Evolutionary conservation across 2,113 vertebrate species (phyloP), one percentile per base, ranked within the genome.

Genomic region (Macaca fascicularis): DNA sequence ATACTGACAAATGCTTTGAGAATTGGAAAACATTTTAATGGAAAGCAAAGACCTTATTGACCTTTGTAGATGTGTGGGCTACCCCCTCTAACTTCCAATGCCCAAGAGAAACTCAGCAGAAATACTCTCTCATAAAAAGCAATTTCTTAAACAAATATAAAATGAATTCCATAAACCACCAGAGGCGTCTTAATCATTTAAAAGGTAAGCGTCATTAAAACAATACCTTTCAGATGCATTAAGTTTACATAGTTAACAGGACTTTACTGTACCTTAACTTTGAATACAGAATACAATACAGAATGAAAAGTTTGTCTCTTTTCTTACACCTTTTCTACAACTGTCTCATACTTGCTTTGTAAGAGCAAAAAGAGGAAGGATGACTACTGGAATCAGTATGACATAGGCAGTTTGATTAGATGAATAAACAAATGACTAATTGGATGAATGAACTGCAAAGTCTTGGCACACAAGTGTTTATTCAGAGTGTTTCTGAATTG

Each of bases 21-120:
- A 96, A n/a, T 81, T 96, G 93, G 67, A 79, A 79, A 97, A 95
- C 86, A 89, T 98, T 98, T 93, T 96, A 94, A 97, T 81, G 57
- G 83, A 87, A 97, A 92, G 45, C 74, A 93, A 78, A 98, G 90
- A 95, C 72, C 94, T 93, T 89, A 19, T 38, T 64, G 64, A 90
- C 84, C 93, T 98, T 96, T 97, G 90, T 97, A 95, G 92, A 52
- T 76, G 1, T 93, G 35, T n/a, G 4, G 11, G 59, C 87, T 97
- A 61, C 43, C 20, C 59, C n/a, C 8, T 52, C 23, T 93, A 89
- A 95, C 40, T 96, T 95, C 64, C 25, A 55, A 23, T 43, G 57
- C 89, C 75, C 84, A 67, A 75, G 86, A 97, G 93, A 95, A 97
- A 81, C 61, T 80, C 82, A 55, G 3, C 25, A 89, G 59, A 97